Evolutionary conservation across 2,113 vertebrate genomes (phyloP), one percentile per base, ranked within the genome.

Genomic region (Sclerurus mexicanus): DNA sequence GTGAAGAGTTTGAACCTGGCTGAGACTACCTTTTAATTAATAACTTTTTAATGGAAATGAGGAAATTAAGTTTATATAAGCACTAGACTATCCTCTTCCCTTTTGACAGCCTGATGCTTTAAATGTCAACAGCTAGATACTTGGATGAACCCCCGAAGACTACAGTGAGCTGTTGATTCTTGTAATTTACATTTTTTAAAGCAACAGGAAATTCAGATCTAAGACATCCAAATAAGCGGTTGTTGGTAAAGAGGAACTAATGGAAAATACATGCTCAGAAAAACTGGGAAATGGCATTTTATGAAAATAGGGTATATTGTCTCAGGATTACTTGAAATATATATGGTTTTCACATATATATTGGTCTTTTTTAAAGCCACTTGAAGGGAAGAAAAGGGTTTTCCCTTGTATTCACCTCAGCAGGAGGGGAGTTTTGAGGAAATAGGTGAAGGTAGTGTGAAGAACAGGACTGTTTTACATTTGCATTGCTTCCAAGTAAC

Each of bases 1-100:
- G 1, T 83, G 82, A 96, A 46, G 77, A 60, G 63, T 86, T 87
- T 76, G 49, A 95, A 79, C 75, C 67, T 88, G 75, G 23, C 78
- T 92, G 76, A 91, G 68, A 71, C 82, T 90, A 50, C 44, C 62
- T 91, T 88, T 83, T 90, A 80, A 91, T 96, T 93, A 94, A 80
- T 76, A 91, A 69, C 72, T 73, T 90, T 55, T 80, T 88, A 87
- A 86, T 17, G 59, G 59, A 91, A 95, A 82, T 35, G 74, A 83
- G 92, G 83, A 96, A 84, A 90, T 90, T n/a, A 88, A 66, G 68
- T 92, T 95, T 69, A 37, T 82, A 8, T 83, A 72, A 94, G 79
- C 83, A 59, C 39, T 86, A 85, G 91, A 55, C 55, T 58, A 3
- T 80, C 55, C 55, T 93, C 37, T 93, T 74, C 80, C 76, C 46